Conservation (phyloP, 2,113 vertebrate genomes). For the Caranx ignobilis region DNA sequence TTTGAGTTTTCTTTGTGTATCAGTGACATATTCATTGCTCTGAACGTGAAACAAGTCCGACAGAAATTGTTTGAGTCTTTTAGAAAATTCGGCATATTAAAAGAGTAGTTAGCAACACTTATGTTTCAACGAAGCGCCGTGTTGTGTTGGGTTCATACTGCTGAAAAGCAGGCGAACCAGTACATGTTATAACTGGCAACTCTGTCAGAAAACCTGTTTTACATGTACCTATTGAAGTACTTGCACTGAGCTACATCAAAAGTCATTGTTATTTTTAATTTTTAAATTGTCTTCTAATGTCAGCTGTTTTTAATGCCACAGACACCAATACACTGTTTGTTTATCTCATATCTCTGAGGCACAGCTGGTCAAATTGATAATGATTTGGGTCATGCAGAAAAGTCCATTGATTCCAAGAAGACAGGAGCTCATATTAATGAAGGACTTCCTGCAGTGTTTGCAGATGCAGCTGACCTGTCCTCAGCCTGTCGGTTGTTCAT, state of each 20-base stretch:
- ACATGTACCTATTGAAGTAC: background rate
- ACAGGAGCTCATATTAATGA: background rate
- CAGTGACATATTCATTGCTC: background rate
- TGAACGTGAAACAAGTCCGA: background rate
- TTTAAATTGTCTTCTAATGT: no score
- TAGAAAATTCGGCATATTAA: conserved; percentile 1
- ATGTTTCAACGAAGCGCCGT: background rate
- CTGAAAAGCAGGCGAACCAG: background rate
- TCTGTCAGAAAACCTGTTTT: background rate
- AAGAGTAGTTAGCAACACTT: background rate
- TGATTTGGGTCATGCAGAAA: no score
- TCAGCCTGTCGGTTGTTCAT: no score
- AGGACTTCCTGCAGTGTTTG: no score
- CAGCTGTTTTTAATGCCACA: background rate
- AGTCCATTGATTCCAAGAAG: background rate
- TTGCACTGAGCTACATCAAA: background rate
- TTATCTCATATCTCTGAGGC: background rate
- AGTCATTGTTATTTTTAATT: no score
- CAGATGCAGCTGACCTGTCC: no score
- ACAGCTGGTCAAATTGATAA: background rate
- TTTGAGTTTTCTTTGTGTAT: background rate
- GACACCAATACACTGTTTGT: background rate
- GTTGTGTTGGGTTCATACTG: background rate
- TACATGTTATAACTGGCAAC: background rate
- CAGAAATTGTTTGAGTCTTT: rapidly evolving